Evolutionary conservation across 2,113 vertebrate genomes (phyloP), one percentile per base, ranked within the genome.

Genomic region (Epinephelus moara): DNA sequence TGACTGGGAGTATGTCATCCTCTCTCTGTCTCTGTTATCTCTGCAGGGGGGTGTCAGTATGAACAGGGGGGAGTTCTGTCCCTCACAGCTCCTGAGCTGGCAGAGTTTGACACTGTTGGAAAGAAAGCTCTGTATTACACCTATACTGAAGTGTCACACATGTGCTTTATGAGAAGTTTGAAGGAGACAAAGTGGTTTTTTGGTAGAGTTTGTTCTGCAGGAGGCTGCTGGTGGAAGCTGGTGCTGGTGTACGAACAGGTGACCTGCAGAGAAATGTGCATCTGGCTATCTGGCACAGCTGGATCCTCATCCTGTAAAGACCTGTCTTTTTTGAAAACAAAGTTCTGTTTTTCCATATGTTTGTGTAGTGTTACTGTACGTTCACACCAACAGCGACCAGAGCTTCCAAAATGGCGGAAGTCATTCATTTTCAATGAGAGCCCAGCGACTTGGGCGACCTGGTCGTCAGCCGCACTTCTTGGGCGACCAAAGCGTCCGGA

Each of bases 71-170:
- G 6, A 19, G 17, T 69, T 14, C 76, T 70, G 67, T n/a, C 27
- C 40, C 19, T 57, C 64, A 42, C 40, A 19, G 74, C 67, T 59
- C 30, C 30, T 27, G 40, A 42, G 67, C 68, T 50, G 66, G 42
- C 18, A 61, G 66, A 53, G 70, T 70, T 42, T 70, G 50, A 70
- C 63, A 57, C 74, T 4, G 18, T n/a, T 17, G 40, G n/a, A 40
- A 4, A 23, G 30, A 60, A 53, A 60, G 4, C 71, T 60, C 18
- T 23, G 30, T 67, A n/a, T 57, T 40, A 64, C 67, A 83, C 60
- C 52, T 27, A 17, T 52, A 47, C 10, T 52, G 12, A 33, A 49
- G 56, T 60, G 42, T 61, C 25, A 50, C 57, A 33, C 12, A 3
- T 33, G 6, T 18, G 50, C 33, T 64, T 11, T 5, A 52, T 50